Evolutionary conservation across 2,113 vertebrate species (phyloP).

Genomic region (Carassius carassius): DNA sequence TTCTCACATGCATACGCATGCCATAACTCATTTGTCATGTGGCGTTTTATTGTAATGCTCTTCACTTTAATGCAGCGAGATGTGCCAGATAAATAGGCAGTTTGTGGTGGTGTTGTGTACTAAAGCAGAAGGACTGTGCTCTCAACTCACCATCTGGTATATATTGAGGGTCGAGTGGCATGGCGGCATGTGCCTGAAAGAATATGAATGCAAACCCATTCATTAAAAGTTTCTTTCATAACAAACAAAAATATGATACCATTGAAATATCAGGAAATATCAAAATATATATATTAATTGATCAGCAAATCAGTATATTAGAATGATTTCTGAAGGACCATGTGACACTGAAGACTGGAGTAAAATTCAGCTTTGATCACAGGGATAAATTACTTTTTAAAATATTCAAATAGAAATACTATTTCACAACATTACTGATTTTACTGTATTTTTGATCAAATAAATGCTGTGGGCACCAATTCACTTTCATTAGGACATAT

Average conservation of each 20-base stretch:
- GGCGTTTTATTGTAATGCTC: not conserved
- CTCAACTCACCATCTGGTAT: conserved; percentile 69
- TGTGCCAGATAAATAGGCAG: conserved; percentile 17
- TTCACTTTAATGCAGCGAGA: conserved; percentile 9
- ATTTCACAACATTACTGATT: not conserved
- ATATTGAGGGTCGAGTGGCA: conserved; percentile 72
- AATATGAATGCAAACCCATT: not conserved
- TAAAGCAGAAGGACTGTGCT: conserved; percentile 7
- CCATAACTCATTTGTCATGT: conserved; percentile 34
- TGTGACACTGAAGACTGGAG: not conserved
- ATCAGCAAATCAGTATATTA: not conserved
- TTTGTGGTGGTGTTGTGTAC: not conserved
- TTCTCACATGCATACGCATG: not conserved
- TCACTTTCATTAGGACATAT: too few relatives aligned
- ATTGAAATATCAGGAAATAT: not conserved
- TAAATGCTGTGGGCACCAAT: not conserved
- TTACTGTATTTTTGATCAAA: not conserved
- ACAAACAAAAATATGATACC: not conserved
- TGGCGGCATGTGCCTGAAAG: conserved; percentile 64
- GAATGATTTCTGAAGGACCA: not conserved
- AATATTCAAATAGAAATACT: not conserved
- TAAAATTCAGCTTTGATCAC: not conserved
- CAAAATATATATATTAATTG: not conserved
- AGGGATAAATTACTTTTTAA: not conserved
- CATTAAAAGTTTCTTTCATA: not conserved